Evolutionary conservation across 2,888 invertebrate species (phyloP).

Genomic region (Panzeria rudis): DNA sequence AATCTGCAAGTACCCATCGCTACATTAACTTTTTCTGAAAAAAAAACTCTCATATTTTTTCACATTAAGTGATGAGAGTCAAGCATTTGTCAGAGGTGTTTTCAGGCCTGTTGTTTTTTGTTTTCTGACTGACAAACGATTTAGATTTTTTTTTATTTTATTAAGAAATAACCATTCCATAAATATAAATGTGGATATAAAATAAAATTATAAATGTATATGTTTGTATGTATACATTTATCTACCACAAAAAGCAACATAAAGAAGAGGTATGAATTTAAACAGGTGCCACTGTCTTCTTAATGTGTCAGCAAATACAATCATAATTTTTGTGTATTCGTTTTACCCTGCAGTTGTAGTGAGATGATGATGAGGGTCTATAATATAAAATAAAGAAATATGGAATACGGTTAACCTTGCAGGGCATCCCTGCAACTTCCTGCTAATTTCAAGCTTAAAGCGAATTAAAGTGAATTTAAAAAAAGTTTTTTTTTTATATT

Average conservation of each 20-base stretch:
- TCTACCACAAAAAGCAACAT: not conserved
- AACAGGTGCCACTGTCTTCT: constrained; percentile 53
- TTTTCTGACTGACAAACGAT: not conserved
- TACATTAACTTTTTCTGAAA: not conserved
- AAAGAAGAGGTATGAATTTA: constrained; percentile 29
- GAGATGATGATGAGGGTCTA: not conserved
- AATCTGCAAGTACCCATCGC: constrained; percentile 4
- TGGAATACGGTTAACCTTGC: too few relatives aligned
- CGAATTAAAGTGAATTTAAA: too few relatives aligned
- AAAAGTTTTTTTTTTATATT: too few relatives aligned
- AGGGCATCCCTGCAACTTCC: too few relatives aligned
- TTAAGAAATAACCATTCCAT: constrained; percentile 38
- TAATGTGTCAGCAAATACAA: constrained; percentile 25
- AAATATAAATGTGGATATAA: constrained; percentile 29
- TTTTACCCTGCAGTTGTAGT: not conserved
- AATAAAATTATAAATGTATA: not conserved
- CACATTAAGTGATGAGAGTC: not conserved
- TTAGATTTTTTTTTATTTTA: constrained; percentile 5
- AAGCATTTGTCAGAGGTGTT: constrained; percentile 19
- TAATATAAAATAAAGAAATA: too few relatives aligned
- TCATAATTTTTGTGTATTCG: constrained; percentile 1
- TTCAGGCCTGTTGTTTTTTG: not conserved
- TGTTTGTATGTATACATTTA: not conserved
- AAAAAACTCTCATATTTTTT: not conserved
- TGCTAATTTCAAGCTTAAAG: too few relatives aligned